These are phyloP conservation scores for Drosophila eugracilis DNA, from an alignment of 1,140 invertebrate species.

Conservation along the genomic window DNA sequence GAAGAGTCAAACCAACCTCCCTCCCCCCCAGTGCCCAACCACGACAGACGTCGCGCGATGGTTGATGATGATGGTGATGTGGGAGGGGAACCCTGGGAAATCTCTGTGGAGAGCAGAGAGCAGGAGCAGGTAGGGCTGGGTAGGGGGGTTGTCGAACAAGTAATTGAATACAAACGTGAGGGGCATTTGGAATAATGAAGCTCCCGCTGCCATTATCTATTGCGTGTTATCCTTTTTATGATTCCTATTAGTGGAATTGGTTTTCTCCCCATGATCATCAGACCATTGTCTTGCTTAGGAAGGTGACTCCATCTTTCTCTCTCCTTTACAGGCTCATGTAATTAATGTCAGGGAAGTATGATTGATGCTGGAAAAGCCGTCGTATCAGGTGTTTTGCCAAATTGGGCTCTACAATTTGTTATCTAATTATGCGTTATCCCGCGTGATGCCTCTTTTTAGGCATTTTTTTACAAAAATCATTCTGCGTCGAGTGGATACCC, in stretches of 20 bases:
- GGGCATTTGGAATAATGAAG: slow-evolving; percentile 70
- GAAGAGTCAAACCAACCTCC: slow-evolving; percentile 1
- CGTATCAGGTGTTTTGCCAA: slow-evolving; percentile 50
- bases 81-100: neutral
- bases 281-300: slow-evolving; percentile 12
- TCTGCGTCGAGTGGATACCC: neutral
- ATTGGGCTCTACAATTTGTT: slow-evolving; percentile 37
- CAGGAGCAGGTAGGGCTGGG: neutral
- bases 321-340: slow-evolving; percentile 19
- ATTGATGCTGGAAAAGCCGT: slow-evolving; percentile 48
- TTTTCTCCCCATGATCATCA: slow-evolving; percentile 51
- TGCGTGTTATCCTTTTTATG: slow-evolving; percentile 81
- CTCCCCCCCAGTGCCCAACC: too few relatives aligned
- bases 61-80: slow-evolving; percentile 8
- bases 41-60: slow-evolving; percentile 2
- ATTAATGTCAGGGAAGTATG: slow-evolving; percentile 35
- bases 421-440: slow-evolving; percentile 67
- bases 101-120: slow-evolving; percentile 27
- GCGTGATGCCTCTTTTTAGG: neutral
- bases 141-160: slow-evolving; percentile 59
- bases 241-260: slow-evolving; percentile 83
- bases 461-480: neutral
- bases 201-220: slow-evolving; percentile 72
- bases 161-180: slow-evolving; percentile 82
- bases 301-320: too few relatives aligned